Evolutionary conservation across 2,888 invertebrate genomes (phyloP), one percentile per base, ranked within the genome.

Genomic region (Eupithecia subfuscata): DNA sequence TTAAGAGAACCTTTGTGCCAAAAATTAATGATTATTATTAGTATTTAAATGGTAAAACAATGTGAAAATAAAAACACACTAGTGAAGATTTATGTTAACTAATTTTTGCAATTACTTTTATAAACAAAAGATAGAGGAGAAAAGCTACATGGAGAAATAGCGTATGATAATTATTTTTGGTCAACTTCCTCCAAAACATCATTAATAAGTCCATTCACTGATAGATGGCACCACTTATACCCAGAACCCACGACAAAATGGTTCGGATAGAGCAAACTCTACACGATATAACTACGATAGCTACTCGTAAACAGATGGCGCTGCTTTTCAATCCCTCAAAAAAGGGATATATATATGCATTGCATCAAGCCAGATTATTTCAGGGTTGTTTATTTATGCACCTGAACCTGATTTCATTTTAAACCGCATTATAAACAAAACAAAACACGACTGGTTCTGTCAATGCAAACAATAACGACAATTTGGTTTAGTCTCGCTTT

Each of bases 291-390:
- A 69, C 30, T n/a, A 8, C 45, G 9, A 40, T 30, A 8, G 70
- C 88, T 88, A 88, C 82, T 86, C 81, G 52, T 52, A 79, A 80
- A 83, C 72, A 92, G 91, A 89, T 90, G 91, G 89, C 91, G 88
- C 81, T 88, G 82, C 69, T 40, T 2, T 25, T 6, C 43, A n/a
- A 67, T 22, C 7, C 16, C n/a, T 64, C 40, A 12, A 70, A 30
- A 70, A 64, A 56, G 65, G 11, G 6, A 22, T 40, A 18, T 1
- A 6, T 2, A 48, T 40, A 0, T 48, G 5, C 8, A n/a, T 18
- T 52, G 52, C 18, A 52, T 9, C 7, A n/a, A 52, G 18, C 30
- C 30, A 18, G 2, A 7, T 18, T 48, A 18, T 48, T 48, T 48
- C 18, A 18, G 18, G 18, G 1, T 18, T 16, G 6, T 45, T 14